Conservation (phyloP, 2,888 invertebrate species). For the Eucera pruinosa region DNA sequence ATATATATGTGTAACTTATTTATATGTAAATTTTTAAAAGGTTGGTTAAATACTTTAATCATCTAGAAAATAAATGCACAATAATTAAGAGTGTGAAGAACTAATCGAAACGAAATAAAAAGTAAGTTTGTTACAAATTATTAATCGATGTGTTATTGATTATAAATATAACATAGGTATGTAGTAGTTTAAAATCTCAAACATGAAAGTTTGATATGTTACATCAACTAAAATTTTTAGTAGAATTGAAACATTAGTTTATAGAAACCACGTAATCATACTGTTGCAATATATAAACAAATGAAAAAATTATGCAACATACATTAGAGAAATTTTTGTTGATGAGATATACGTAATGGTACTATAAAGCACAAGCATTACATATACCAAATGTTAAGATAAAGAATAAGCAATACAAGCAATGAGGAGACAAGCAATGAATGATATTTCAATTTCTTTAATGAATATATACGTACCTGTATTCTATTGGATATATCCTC, state of each 20-base stretch:
- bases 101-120: slow-evolving; percentile 1
- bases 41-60: neutral
- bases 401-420: slow-evolving; percentile 78
- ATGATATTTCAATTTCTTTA: slow-evolving; percentile 45
- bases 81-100: slow-evolving; percentile 7
- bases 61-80: neutral
- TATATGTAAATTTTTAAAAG: neutral
- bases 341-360: slow-evolving; percentile 73
- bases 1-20: slow-evolving; percentile 5
- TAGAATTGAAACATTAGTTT: slow-evolving; percentile 27
- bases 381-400: slow-evolving; percentile 77
- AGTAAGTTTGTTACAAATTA: slow-evolving; percentile 1
- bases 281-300: neutral
- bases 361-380: slow-evolving; percentile 75
- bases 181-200: slow-evolving; percentile 2
- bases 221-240: slow-evolving; percentile 3
- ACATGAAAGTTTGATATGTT: neutral
- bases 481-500: slow-evolving; percentile 79
- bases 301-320: neutral
- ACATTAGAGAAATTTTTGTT: slow-evolving; percentile 20
- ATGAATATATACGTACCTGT: slow-evolving; percentile 74
- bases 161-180: neutral
- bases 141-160: neutral
- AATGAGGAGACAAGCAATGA: slow-evolving; percentile 77
- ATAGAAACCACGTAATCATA: neutral